phyloP scores from a whole-genome alignment of 2,113 vertebrate genomes.

The Perognathus longimembris region DNA sequence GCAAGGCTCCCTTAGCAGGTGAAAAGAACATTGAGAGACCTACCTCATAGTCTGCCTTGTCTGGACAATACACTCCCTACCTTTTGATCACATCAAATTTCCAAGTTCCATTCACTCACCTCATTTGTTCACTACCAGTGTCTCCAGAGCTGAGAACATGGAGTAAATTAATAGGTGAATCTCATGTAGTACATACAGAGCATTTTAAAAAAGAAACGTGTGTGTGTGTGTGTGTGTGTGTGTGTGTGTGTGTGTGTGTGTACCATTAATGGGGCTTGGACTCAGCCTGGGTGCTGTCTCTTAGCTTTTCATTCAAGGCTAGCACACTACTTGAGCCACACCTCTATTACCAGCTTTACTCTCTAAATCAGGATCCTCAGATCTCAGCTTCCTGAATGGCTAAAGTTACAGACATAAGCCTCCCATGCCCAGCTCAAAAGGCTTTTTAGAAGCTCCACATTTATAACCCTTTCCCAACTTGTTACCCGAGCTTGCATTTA shows the following conservation, averaged over 20 bases:
- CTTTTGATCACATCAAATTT: background rate
- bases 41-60: background rate
- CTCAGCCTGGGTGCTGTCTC: too few species aligned
- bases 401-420: background rate
- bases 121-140: background rate
- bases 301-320: too few species aligned
- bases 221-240: too few species aligned
- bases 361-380: too few species aligned
- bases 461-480: background rate
- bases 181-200: background rate
- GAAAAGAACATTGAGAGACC: background rate
- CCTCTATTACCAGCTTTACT: too few species aligned
- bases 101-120: background rate
- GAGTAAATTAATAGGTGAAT: background rate
- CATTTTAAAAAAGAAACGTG: slow-evolving; percentile 18
- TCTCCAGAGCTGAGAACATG: background rate
- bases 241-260: too few species aligned
- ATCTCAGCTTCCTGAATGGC: too few species aligned
- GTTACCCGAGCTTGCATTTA: background rate
- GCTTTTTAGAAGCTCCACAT: background rate
- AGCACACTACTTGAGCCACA: too few species aligned
- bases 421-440: background rate
- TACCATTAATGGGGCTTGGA: too few species aligned
- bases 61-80: background rate
- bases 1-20: background rate